Conservation (phyloP, 2,113 vertebrate genomes). For the Platysternon megacephalum region DNA sequence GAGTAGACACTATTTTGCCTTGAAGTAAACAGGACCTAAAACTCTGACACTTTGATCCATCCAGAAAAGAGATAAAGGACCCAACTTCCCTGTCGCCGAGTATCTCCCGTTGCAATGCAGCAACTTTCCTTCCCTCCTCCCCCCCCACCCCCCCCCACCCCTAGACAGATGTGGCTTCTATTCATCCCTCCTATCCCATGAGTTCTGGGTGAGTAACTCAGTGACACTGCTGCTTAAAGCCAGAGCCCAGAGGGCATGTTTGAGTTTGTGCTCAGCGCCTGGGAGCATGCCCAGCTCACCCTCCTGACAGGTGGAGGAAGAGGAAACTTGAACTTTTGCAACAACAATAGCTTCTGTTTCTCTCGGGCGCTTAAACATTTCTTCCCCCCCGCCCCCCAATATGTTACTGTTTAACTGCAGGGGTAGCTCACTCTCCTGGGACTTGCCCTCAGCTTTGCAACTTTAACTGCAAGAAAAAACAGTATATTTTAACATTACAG, state of each 20-base stretch:
- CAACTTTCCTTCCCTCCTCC: neutral
- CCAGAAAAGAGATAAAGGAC: neutral
- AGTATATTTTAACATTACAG: accelerated
- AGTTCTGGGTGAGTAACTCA: conserved; percentile 78
- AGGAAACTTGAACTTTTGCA: conserved; percentile 66
- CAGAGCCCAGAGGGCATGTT: conserved; percentile 63
- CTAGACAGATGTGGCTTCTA: conserved; percentile 75
- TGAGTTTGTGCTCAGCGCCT: conserved; percentile 69
- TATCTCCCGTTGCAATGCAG: neutral
- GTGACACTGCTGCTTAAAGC: conserved; percentile 40
- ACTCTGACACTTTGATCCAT: neutral
- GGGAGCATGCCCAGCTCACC: conserved; percentile 14
- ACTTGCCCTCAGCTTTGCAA: neutral
- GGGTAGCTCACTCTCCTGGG: neutral
- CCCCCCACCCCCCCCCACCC: neutral
- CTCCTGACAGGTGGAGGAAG: conserved; percentile 57
- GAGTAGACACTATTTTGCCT: neutral
- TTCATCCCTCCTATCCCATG: conserved; percentile 48
- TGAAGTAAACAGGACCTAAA: neutral
- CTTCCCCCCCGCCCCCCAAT: neutral
- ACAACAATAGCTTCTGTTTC: conserved; percentile 53
- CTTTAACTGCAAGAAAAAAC: neutral
- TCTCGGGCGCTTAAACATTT: neutral
- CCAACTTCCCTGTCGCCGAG: neutral
- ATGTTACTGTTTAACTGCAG: conserved; percentile 18